Conservation (phyloP, 1,140 invertebrate species). For the Philaenus spumarius region DNA sequence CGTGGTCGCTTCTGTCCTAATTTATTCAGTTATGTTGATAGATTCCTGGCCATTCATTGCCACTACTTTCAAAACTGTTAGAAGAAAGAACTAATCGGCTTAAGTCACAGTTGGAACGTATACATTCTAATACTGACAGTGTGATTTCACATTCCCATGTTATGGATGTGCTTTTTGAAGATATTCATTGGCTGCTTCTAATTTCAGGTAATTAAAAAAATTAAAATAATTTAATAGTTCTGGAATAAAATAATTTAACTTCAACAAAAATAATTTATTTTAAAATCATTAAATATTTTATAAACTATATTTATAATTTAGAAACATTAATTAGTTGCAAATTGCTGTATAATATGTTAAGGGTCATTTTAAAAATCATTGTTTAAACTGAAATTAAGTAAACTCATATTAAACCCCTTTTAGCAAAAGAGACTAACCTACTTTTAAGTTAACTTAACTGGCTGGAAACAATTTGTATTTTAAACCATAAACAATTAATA, state of each 20-base stretch:
- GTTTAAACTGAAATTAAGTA: too few species aligned
- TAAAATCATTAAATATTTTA: background rate
- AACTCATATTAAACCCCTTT: too few species aligned
- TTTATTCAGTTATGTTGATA: constrained; percentile 29
- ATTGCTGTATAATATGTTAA: too few species aligned
- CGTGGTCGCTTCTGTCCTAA: too few species aligned
- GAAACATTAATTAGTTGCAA: too few species aligned
- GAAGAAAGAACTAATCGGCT: constrained; percentile 52
- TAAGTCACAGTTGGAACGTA: constrained; percentile 42
- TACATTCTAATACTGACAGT: constrained; percentile 17
- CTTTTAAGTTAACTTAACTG: too few species aligned
- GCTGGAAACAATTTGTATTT: too few species aligned
- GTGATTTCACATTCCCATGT: constrained; percentile 43
- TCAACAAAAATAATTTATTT: too few species aligned
- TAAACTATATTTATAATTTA: background rate
- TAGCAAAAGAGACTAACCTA: too few species aligned
- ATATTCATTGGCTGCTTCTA: constrained; percentile 83
- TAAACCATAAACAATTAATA: too few species aligned
- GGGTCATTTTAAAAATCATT: too few species aligned
- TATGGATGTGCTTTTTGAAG: constrained; percentile 65
- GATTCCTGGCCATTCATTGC: constrained; percentile 47
- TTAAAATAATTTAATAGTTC: background rate
- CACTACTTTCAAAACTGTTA: constrained; percentile 51
- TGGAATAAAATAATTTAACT: too few species aligned
- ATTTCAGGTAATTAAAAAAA: constrained; percentile 54